phyloP scores from a whole-genome alignment of 1,140 invertebrate species.

The Brachionus rotundiformis region DNA sequence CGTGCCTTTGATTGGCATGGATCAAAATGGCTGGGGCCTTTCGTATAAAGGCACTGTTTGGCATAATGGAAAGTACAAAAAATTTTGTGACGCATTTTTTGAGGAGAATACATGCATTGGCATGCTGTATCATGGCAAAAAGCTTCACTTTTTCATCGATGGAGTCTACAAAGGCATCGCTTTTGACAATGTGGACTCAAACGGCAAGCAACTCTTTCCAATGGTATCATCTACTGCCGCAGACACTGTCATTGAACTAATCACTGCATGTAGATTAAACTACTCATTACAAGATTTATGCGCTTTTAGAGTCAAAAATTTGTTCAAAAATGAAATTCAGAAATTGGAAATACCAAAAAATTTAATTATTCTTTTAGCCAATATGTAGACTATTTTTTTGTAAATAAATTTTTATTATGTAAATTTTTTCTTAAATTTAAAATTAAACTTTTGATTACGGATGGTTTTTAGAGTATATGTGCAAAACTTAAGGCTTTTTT shows the following conservation, averaged over 20 bases:
- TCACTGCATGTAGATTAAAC: not conserved
- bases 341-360: not conserved
- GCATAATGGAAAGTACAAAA: slow-evolving; percentile 68
- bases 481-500: too few species aligned
- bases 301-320: not conserved
- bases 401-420: not conserved
- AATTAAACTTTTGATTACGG: too few species aligned
- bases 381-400: not conserved
- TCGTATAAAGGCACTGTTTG: slow-evolving; percentile 75
- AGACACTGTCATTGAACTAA: slow-evolving; percentile 68
- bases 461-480: too few species aligned
- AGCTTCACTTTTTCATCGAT: slow-evolving; percentile 75
- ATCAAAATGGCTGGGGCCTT: slow-evolving; percentile 73
- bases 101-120: slow-evolving; percentile 73
- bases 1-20: slow-evolving; percentile 73
- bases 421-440: not conserved
- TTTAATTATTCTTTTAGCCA: not conserved
- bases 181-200: slow-evolving; percentile 57
- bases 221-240: slow-evolving; percentile 74
- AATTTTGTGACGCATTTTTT: slow-evolving; percentile 72
- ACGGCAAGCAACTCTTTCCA: slow-evolving; percentile 70
- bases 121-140: slow-evolving; percentile 68
- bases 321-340: slow-evolving; percentile 12
- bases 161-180: slow-evolving; percentile 70
- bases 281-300: slow-evolving; percentile 30